phyloP scores from a whole-genome alignment of 1,140 invertebrate species.

The Magallana ariakensis region DNA sequence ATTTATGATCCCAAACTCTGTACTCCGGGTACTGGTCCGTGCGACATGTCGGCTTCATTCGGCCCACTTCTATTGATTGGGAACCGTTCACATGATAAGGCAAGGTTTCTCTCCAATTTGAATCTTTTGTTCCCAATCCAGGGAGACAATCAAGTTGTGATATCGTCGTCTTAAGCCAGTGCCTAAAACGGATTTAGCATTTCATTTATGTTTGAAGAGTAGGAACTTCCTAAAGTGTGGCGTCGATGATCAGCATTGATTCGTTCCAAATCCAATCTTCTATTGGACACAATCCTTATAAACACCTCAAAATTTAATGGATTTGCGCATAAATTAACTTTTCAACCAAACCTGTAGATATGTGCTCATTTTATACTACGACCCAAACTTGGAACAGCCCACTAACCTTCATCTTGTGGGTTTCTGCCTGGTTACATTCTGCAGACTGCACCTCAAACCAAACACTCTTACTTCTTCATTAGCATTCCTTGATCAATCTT shows the following conservation, averaged over 20 bases:
- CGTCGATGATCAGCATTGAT: conserved; percentile 19
- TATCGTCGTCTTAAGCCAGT: conserved; percentile 26
- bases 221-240: background rate
- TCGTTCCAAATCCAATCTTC: conserved; percentile 23
- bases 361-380: background rate
- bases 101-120: conserved; percentile 27
- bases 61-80: conserved; percentile 5
- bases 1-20: conserved; percentile 6
- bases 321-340: conserved; percentile 31
- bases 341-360: background rate
- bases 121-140: conserved; percentile 19
- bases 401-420: background rate
- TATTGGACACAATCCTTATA: conserved; percentile 1
- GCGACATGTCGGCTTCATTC: background rate
- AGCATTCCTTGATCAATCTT: background rate
- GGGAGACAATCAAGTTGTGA: conserved; percentile 23
- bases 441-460: background rate
- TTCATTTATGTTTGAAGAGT: conserved; percentile 31
- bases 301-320: conserved; percentile 11
- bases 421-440: background rate
- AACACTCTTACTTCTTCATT: background rate
- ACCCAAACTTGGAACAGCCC: background rate
- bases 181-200: conserved; percentile 29
- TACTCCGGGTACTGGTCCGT: background rate
- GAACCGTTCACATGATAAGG: conserved; percentile 16